Percentiles rank a stretch among this genome's conserved stretches.
phyloP scores from a whole-genome alignment of 2,113 vertebrate genomes.

The Syrrhaptes paradoxus region DNA sequence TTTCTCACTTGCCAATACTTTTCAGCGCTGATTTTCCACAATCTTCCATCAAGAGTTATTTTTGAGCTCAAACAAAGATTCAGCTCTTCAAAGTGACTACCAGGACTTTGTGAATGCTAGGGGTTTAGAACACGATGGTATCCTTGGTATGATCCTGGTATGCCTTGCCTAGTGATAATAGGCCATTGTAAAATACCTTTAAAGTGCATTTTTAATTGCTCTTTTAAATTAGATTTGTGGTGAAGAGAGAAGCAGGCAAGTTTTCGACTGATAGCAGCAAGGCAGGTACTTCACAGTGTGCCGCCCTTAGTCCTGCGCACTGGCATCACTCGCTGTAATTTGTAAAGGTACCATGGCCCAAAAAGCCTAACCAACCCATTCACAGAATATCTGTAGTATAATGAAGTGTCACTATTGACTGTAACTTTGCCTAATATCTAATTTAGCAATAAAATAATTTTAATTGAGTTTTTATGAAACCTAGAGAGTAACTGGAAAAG shows the following conservation, averaged over 20 bases:
- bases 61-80: background rate
- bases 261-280: background rate
- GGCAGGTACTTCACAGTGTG: background rate
- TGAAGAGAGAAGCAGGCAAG: background rate
- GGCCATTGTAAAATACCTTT: rapidly evolving
- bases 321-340: background rate
- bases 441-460: background rate
- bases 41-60: background rate
- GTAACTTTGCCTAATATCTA: background rate
- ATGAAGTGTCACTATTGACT: background rate
- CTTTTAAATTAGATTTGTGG: background rate
- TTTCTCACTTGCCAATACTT: background rate
- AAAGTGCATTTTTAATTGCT: background rate
- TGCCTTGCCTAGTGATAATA: background rate
- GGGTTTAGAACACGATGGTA: background rate
- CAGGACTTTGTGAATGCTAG: background rate
- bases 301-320: rapidly evolving
- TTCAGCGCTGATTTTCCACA: background rate
- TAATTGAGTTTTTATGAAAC: background rate
- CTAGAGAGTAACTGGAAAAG: background rate
- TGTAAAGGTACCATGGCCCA: background rate
- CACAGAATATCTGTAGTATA: background rate
- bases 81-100: background rate
- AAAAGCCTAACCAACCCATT: background rate
- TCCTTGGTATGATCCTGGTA: background rate